phyloP scores from a whole-genome alignment of 30 jellyfish, hydroid and myxozoan genomes.

The Pseudorhiza aurosa region DNA sequence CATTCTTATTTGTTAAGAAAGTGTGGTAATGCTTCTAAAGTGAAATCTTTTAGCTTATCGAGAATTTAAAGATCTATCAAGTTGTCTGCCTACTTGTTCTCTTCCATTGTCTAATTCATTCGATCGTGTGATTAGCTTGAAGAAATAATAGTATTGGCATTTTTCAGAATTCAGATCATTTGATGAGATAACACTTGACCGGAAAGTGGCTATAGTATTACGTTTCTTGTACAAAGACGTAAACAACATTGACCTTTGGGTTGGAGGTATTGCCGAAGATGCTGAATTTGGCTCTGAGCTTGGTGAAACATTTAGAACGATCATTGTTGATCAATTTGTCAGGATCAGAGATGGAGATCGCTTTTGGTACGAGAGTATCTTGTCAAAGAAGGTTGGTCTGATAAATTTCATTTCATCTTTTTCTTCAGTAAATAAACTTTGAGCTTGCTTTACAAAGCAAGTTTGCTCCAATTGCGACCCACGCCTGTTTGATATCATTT shows the following conservation, averaged over 20 bases:
- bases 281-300: constrained; percentile 82
- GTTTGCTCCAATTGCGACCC: too few relatives aligned
- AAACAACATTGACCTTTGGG: constrained; percentile 90
- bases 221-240: constrained; percentile 45
- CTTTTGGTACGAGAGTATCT: constrained; percentile 72
- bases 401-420: too few relatives aligned
- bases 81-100: too few relatives aligned
- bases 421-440: too few relatives aligned
- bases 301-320: constrained; percentile 81
- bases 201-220: constrained; percentile 53
- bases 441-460: too few relatives aligned
- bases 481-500: too few relatives aligned
- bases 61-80: too few relatives aligned
- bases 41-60: too few relatives aligned
- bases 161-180: constrained; percentile 62
- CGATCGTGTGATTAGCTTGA: too few relatives aligned
- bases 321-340: constrained; percentile 60
- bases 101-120: too few relatives aligned
- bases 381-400: constrained; percentile 71
- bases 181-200: constrained; percentile 60
- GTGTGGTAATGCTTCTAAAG: too few relatives aligned
- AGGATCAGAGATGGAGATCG: constrained; percentile 90
- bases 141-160: background rate
- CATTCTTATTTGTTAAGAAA: too few relatives aligned
- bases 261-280: constrained; percentile 92